These are phyloP conservation scores for Corythornis madagascariensis DNA, from an alignment of 2,113 vertebrate genomes.

Conservation along the genomic window DNA sequence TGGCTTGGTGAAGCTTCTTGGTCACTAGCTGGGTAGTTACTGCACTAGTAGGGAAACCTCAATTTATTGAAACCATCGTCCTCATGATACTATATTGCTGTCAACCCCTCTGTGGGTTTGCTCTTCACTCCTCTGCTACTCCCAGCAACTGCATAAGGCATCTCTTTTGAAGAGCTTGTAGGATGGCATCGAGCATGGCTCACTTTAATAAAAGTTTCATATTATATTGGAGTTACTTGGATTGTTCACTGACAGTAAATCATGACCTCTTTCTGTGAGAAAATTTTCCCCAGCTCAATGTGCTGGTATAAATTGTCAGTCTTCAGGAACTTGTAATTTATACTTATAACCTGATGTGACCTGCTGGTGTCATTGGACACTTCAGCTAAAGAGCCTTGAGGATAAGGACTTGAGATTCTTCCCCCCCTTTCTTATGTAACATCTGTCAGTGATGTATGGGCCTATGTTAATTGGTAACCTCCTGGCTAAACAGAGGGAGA, in stretches of 20 bases:
- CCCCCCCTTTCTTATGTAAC: fast-evolving
- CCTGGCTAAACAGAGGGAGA: neutral
- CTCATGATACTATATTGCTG: neutral
- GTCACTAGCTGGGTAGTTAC: neutral
- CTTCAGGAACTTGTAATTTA: neutral
- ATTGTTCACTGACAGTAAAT: no score
- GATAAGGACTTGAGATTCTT: neutral
- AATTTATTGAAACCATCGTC: neutral
- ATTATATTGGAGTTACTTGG: no score
- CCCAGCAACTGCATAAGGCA: fast-evolving
- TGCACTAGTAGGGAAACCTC: neutral
- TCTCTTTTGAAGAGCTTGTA: neutral
- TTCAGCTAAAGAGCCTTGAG: neutral
- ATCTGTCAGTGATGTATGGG: neutral
- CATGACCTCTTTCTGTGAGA: no score
- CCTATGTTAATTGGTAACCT: neutral
- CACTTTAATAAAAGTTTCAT: no score
- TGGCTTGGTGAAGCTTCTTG: neutral
- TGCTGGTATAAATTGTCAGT: neutral
- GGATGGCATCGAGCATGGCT: no score
- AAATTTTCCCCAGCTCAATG: neutral
- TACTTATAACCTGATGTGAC: neutral
- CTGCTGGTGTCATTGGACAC: neutral
- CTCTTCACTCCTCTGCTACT: neutral
- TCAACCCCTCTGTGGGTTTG: neutral